Base-by-base conservation (phyloP, 2,113 vertebrate genomes). In the Tetraodon nigroviridis region DNA sequence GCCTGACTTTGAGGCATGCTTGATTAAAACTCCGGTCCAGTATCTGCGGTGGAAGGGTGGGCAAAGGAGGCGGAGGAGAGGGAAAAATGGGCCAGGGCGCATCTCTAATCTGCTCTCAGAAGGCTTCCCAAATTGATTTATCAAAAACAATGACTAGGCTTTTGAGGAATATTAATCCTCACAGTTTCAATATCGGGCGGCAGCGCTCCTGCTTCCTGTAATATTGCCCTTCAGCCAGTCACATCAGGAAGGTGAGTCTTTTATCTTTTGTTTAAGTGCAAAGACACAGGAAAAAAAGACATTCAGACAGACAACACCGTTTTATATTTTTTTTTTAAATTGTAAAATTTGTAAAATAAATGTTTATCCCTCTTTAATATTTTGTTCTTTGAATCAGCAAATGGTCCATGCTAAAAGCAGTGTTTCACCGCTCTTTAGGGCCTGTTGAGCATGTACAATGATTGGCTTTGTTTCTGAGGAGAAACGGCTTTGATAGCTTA, bases 151-250 rank as follows among this genome's bases (percentile, higher is more conserved):
- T 86, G 83, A 76, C 81, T 74, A 18, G 66, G 73, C 84, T 85
- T 89, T 87, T 87, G 86, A 85, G 85, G 85, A 89, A 90, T 88
- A 90, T 90, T 88, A 88, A 90, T 90, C 87, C 84, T 85, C 82
- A 75, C 81, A 75, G 77, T 86, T 85, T 82, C 87, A 86, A 85
- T 88, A 86, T 88, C 55, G 69, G 82, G 72, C 78, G 71, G 82
- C 82, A 77, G 75, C 49, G 67, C 83, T 49, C 46, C 61, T 55
- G 67, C 78, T 78, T 73, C 76, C 80, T 83, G 82, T 83, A 79
- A 79, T 83, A 83, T 85, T 83, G 86, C 86, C 87, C 85, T 88
- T 87, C 83, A 89, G 85, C 78, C 79, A 76, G 79, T 71, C 77
- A 69, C 72, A 56, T 69, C 76, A 48, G 72, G 70, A 89, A 90